Percentiles rank a stretch among this genome's conserved stretches.
These are phyloP conservation scores for Pitta sordida DNA, from an alignment of 2,113 vertebrate genomes.

Conservation along the genomic window DNA sequence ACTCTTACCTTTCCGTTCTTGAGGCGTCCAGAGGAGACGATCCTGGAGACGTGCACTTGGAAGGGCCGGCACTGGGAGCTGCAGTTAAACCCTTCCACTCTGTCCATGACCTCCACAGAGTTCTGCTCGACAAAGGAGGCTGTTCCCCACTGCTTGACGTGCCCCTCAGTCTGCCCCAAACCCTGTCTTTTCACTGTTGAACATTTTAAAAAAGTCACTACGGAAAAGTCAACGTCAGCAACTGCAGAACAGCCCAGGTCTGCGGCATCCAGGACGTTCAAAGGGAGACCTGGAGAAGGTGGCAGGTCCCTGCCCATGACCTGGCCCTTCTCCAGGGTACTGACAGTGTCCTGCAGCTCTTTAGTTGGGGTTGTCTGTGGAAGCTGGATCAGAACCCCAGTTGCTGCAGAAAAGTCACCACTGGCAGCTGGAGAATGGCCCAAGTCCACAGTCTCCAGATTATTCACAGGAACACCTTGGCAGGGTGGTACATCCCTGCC, in stretches of 20 bases:
- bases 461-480: background rate
- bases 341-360: background rate
- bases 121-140: background rate
- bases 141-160: background rate
- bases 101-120: background rate
- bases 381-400: background rate
- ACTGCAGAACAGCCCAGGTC: background rate
- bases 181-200: background rate
- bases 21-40: conserved; percentile 40
- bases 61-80: background rate
- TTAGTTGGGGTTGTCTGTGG: background rate
- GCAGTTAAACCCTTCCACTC: background rate
- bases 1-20: conserved; percentile 29
- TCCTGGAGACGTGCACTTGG: conserved; percentile 43
- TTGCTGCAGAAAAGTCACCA: background rate
- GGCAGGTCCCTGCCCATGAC: background rate
- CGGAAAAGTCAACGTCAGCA: background rate
- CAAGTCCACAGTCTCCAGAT: background rate
- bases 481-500: background rate
- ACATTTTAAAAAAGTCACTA: background rate
- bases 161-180: background rate
- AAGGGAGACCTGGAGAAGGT: background rate
- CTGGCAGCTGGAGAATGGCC: background rate
- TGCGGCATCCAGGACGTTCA: background rate
- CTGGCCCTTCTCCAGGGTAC: background rate